Base-by-base conservation (phyloP, 2,797 vertebrate species). In the Peromyscus melanophrys region DNA sequence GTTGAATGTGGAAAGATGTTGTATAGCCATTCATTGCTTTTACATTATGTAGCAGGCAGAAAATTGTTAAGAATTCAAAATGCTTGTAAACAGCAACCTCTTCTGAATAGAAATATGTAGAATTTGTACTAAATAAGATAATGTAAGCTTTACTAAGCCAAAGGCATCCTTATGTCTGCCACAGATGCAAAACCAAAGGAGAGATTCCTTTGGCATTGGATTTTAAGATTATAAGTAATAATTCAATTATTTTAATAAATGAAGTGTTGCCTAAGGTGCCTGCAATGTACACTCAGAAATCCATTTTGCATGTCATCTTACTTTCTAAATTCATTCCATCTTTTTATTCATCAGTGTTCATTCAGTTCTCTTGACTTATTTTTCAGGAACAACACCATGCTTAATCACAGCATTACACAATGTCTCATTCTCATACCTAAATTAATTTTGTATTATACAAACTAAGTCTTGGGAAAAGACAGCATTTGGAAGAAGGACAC, bases 1-100 rank as follows among this genome's bases (percentile, higher is more conserved):
- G 96, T 90, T 96, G 93, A 94, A 76, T 95, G 49, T 89, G 46
- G 11, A 92, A 95, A 2, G 25, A 97, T 90, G 96, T 82, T 46
- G 78, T 84, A 55, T 46, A 89, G 90, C 71, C 90, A 78, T 95
- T 98, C 91, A 97, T 81, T 85, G 21, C 49, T 89, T 84, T 97
- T 97, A 95, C 61, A 95, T 97, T 97, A 91, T 97, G 92, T 92
- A 96, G 95, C 77, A 97, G 82, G 77, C 88, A 92, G 57, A 71
- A 83, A 96, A 96, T 84, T 96, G 97, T 94, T 97, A 95, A 95
- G 97, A 97, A 97, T 94, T 95, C 37, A 93, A 84, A 96, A 96
- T 78, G 57, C 94, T 92, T 84, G 90, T 95, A 97, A 98, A 97
- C 75, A 95, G 49, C 81, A 96, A n/a, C 63, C 93, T 96, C 49